Base-by-base conservation (phyloP, 2,797 vertebrate species). In the Hydrophis major region DNA sequence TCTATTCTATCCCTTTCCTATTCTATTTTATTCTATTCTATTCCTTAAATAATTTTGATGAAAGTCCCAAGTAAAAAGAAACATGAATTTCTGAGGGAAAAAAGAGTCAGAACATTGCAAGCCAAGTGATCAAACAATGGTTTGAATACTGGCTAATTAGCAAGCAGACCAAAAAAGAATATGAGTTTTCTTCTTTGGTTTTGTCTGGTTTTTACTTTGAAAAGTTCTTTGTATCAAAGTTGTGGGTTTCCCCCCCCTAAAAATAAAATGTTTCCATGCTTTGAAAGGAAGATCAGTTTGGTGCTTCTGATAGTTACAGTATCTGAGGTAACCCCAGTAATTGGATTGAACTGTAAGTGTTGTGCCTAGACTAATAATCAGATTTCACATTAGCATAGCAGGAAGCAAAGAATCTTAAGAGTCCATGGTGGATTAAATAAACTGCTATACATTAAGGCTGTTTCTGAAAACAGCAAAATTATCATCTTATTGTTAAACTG, bases 331-430 rank as follows among this genome's bases (percentile, higher is more conserved):
- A 91, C 90, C 47, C 89, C 57, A 27, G 86, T 93, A 93, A 93
- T 93, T 93, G 69, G 87, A 91, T 56, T 91, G 93, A 93, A 93
- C 69, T 47, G 90, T 91, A 69, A 91, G 32, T 32, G 87, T 57
- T 83, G 86, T 57, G 59, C 69, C 10, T 47, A 88, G 87, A 89
- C 88, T 89, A 93, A 93, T 66, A 59, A 91, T 89, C 53, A 86
- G 69, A 93, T 93, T 89, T 93, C 57, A 32, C 90, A 91, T 91
- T 89, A 93, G 50, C 60, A 53, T 50, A 56, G 69, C 55, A 27
- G 86, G 57, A 83, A 28, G 61, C 25, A 47, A 83, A 83, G 20
- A 12, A 56, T 56, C 25, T 42, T 7, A 8, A 28, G 57, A 50
- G 27, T 66, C 47, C 27, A 86, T 2, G 1, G 20, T 66, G 27